phyloP scores from a whole-genome alignment of 2,797 vertebrate genomes.

The Gila robusta region DNA sequence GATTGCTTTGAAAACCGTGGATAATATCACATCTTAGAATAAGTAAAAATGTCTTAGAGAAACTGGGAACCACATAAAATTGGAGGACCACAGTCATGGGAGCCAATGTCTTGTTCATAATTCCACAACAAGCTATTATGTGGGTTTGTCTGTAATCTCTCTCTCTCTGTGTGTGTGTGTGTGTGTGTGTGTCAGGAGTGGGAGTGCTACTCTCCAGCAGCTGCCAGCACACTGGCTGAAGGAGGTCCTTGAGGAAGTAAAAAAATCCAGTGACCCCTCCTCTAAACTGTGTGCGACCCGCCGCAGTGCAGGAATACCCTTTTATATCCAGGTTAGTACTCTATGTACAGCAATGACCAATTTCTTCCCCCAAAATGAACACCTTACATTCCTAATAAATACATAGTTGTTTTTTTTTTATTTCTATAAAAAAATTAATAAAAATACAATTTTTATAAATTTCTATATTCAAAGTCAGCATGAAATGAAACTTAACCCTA shows the following conservation, averaged over 20 bases:
- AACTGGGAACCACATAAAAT: constrained; percentile 19
- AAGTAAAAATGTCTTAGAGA: background rate
- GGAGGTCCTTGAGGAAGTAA: constrained; percentile 90
- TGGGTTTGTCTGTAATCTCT: constrained; percentile 2
- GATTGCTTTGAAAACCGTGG: constrained; percentile 7
- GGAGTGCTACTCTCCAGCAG: constrained; percentile 79
- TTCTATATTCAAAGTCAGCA: background rate
- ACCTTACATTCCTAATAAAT: background rate
- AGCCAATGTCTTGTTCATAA: background rate
- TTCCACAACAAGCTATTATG: background rate
- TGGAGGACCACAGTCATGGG: background rate
- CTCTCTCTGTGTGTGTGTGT: constrained; percentile 37
- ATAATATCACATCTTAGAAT: constrained; percentile 13
- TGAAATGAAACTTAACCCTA: background rate
- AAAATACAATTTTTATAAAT: too few relatives aligned
- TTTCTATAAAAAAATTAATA: too few relatives aligned
- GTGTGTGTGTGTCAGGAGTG: constrained; percentile 79
- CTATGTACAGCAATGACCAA: background rate
- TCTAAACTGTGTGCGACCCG: constrained; percentile 95
- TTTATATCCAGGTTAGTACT: constrained; percentile 90
- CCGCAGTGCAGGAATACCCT: constrained; percentile 95
- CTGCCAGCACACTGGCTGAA: constrained; percentile 87
- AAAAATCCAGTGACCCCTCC: constrained; percentile 87
- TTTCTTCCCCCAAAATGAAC: background rate
- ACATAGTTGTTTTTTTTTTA: background rate